A percentile compares a stretch with the other conserved stretches of the same genome.
phyloP scores from a whole-genome alignment of 2,888 invertebrate species.

The Diarsia rubi region DNA sequence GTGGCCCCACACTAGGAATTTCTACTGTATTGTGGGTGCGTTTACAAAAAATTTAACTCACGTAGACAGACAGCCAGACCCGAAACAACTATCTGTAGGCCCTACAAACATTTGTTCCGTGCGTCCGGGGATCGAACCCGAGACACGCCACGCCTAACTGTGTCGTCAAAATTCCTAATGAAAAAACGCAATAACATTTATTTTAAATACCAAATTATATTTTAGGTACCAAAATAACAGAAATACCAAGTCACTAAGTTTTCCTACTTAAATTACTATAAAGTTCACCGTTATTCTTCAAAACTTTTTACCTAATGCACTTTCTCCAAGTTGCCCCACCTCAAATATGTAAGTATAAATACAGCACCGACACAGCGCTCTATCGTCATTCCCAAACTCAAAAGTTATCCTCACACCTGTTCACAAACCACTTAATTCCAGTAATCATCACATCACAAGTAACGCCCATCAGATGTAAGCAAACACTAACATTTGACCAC shows the following conservation, averaged over 20 bases:
- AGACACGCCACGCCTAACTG: too few species aligned
- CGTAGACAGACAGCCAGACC: too few species aligned
- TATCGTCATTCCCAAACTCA: slow-evolving; percentile 7
- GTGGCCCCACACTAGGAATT: too few species aligned
- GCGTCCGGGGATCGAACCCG: too few species aligned
- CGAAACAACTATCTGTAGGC: too few species aligned
- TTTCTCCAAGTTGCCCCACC: not conserved
- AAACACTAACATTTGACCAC: slow-evolving; percentile 53
- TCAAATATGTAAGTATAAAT: not conserved
- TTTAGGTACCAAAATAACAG: not conserved
- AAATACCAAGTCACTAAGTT: not conserved
- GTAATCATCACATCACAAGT: slow-evolving; percentile 48
- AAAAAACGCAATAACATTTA: too few species aligned
- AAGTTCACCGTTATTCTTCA: not conserved
- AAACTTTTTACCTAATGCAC: not conserved
- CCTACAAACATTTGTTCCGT: too few species aligned
- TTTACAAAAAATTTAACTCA: too few species aligned
- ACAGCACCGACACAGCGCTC: not conserved
- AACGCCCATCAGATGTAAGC: slow-evolving; percentile 43
- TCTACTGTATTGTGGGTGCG: too few species aligned
- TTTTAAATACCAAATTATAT: not conserved
- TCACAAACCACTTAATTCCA: slow-evolving; percentile 53
- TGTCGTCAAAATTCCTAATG: too few species aligned
- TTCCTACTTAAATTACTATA: not conserved
- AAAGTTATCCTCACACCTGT: slow-evolving; percentile 27